These are phyloP conservation scores for Hydrocynus forskahlii DNA, from an alignment of 2,797 vertebrate genomes.

Conservation along the genomic window DNA sequence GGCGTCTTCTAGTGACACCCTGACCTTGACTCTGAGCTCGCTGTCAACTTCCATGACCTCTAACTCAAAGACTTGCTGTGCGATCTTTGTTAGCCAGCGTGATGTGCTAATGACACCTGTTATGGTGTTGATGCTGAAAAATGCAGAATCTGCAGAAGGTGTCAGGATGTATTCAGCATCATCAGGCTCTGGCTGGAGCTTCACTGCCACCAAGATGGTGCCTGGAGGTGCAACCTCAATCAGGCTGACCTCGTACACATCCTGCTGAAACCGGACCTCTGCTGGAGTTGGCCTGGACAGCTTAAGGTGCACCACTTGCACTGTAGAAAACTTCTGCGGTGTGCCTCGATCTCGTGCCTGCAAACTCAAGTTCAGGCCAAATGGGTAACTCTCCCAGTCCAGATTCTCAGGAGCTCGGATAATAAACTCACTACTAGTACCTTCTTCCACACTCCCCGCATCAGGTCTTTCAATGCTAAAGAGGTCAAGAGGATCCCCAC, in stretches of 20 bases:
- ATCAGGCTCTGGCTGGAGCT: constrained; percentile 83
- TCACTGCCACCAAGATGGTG: constrained; percentile 83
- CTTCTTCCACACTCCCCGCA: constrained; percentile 61
- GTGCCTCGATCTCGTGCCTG: constrained; percentile 93
- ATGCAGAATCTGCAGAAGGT: constrained; percentile 80
- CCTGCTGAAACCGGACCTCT: constrained; percentile 84
- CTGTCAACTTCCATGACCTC: constrained; percentile 81
- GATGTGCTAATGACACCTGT: constrained; percentile 91
- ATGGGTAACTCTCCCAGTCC: constrained; percentile 84
- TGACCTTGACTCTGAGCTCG: constrained; percentile 82
- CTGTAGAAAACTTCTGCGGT: constrained; percentile 87
- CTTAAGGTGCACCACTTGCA: constrained; percentile 81
- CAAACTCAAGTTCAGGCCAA: constrained; percentile 90
- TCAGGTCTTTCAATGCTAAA: constrained; percentile 85
- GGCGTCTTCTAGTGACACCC: constrained; percentile 86
- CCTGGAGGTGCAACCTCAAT: constrained; percentile 95
- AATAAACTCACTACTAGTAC: constrained; percentile 76
- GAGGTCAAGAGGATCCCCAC: constrained; percentile 84
- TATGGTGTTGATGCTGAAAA: constrained; percentile 87
- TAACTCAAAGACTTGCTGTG: constrained; percentile 84
- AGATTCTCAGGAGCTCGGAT: constrained; percentile 84
- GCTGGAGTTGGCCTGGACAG: constrained; percentile 73
- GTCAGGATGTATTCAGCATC: constrained; percentile 87
- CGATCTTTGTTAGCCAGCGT: constrained; percentile 81
- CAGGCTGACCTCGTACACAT: constrained; percentile 83